Conservation (phyloP, 2,113 vertebrate species). For the Ariopsis seemanni region DNA sequence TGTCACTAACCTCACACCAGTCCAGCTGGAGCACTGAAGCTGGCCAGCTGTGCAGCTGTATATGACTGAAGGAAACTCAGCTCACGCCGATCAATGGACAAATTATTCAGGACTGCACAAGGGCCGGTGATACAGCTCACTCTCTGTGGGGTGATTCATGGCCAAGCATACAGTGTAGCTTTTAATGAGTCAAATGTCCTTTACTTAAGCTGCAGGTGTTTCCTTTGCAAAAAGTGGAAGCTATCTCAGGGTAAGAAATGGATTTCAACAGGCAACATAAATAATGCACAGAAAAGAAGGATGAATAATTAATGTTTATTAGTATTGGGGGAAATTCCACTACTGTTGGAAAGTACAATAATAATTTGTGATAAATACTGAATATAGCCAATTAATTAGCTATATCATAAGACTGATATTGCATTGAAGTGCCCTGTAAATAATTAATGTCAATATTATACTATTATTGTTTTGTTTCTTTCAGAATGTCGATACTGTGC, state of each 20-base stretch:
- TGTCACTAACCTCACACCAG: not conserved
- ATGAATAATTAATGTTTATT: not conserved
- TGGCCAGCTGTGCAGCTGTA: constrained; percentile 8
- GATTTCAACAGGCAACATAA: not conserved
- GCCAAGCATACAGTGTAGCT: not conserved
- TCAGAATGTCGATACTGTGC: not conserved
- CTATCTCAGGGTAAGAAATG: not conserved
- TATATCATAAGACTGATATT: not conserved
- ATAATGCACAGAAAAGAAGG: not conserved
- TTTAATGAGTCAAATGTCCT: constrained; percentile 2
- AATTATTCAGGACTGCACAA: constrained; percentile 1
- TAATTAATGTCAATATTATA: not conserved
- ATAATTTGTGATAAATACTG: not conserved
- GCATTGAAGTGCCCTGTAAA: not conserved
- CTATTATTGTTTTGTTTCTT: not conserved
- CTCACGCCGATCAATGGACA: not conserved
- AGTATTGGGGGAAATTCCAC: not conserved
- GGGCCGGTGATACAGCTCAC: not conserved
- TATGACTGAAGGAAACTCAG: not conserved
- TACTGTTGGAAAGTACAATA: not conserved
- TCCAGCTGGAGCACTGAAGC: not conserved
- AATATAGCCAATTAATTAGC: not conserved
- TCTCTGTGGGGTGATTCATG: not conserved
- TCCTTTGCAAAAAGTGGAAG: not conserved
- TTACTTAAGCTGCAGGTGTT: constrained; percentile 13